Evolutionary conservation across 2,888 invertebrate species (phyloP).

Genomic region (Luperina nickerlii): DNA sequence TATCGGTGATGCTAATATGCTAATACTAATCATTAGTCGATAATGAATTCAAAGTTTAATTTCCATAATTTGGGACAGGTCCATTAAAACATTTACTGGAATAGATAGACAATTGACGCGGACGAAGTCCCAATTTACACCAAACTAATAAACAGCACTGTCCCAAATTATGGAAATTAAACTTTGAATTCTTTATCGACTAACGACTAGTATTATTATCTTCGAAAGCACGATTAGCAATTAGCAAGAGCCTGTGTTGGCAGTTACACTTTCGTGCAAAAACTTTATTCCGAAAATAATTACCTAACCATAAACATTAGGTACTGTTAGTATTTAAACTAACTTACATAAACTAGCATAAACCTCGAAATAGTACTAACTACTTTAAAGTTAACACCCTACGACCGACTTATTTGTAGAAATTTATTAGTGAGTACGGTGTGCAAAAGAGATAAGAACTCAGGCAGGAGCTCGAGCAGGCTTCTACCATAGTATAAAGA

Average conservation of each 20-base stretch:
- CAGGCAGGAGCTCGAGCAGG: background rate
- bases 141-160: too few relatives aligned
- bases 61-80: background rate
- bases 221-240: background rate
- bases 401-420: conserved; percentile 24
- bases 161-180: too few relatives aligned
- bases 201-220: too few relatives aligned
- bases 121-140: too few relatives aligned
- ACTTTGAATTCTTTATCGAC: too few relatives aligned
- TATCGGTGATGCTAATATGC: background rate
- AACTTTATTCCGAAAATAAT: background rate
- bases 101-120: background rate
- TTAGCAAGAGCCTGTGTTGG: too few relatives aligned
- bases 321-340: conserved; percentile 16
- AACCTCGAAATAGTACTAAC: conserved; percentile 34
- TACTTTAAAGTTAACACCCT: conserved; percentile 17
- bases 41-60: background rate
- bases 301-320: background rate
- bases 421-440: conserved; percentile 35
- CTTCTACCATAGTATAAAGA: too few relatives aligned
- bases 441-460: conserved; percentile 8
- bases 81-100: background rate
- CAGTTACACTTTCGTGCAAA: too few relatives aligned
- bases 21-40: background rate
- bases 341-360: conserved; percentile 4